A percentile compares a stretch with the other conserved stretches of the same genome.
phyloP scores from a whole-genome alignment of 2,888 invertebrate genomes.

The Tenthredo scrophulariae region DNA sequence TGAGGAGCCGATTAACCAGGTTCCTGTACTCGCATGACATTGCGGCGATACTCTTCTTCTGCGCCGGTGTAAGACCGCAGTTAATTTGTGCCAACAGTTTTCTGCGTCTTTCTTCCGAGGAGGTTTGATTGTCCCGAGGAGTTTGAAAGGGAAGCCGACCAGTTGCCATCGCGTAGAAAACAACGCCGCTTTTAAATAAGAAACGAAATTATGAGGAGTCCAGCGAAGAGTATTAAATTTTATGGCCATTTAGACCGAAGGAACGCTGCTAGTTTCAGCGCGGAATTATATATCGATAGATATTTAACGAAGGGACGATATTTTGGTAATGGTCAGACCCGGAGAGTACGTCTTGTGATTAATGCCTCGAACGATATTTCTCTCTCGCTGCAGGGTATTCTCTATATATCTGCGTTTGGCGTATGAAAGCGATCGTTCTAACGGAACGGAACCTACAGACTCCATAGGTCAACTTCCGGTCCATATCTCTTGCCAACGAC shows the following conservation, averaged over 20 bases:
- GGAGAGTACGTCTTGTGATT: neutral
- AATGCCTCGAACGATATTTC: constrained; percentile 2
- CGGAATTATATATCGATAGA: neutral
- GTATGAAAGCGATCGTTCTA: constrained; percentile 26
- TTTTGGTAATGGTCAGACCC: neutral
- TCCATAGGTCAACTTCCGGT: constrained; percentile 89
- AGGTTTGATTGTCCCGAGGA: constrained; percentile 74
- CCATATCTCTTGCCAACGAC: constrained; percentile 85
- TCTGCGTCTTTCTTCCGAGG: constrained; percentile 81
- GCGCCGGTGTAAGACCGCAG: constrained; percentile 82
- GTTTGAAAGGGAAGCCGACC: constrained; percentile 85
- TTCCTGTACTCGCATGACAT: constrained; percentile 78
- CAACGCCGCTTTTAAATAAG: constrained; percentile 82
- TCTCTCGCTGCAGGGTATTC: neutral
- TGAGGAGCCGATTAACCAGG: constrained; percentile 81
- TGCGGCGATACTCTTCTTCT: constrained; percentile 80
- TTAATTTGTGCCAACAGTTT: constrained; percentile 84
- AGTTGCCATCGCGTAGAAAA: constrained; percentile 87
- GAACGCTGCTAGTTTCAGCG: neutral
- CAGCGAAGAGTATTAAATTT: neutral
- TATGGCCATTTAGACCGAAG: neutral
- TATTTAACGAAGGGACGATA: neutral
- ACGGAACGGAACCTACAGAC: constrained; percentile 80
- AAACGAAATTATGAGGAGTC: neutral
- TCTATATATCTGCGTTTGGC: neutral